Evolutionary conservation across 2,888 invertebrate genomes (phyloP), one percentile per base, ranked within the genome.

Genomic region (Caenorhabditis angaria): DNA sequence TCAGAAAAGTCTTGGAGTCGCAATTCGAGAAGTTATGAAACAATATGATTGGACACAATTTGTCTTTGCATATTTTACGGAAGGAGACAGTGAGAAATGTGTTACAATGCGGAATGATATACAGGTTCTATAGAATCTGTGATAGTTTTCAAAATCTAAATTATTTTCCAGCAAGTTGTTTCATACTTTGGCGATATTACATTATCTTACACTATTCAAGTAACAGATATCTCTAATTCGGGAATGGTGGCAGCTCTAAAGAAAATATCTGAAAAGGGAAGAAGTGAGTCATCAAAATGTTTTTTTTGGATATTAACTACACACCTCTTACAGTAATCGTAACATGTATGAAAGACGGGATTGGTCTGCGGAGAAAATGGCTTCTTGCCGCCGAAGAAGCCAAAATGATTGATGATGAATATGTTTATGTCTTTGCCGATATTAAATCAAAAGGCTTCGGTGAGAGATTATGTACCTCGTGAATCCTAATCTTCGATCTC

Each of bases 351-450:
- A 63, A 62, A 32, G 72, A 67, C 20, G 68, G 68, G 14, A 67
- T 67, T 35, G 72, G 66, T 0, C 58, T 64, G 8, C 56, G 67
- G 12, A 60, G 71, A 1, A 67, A 64, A 27, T 72, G 60, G 61
- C 47, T 79, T 53, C 20, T 79, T 6, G 70, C 79, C 6, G 74
- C 77, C 3, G 66, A 69, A 18, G 82, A 82, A 53, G 71, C 65
- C 8, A 64, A 65, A 18, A 69, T 68, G 64, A 70, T 78, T 35
- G 82, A 72, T 3, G 80, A 82, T 35, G 85, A 85, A 18, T 85
- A 80, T 62, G 82, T 83, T 2, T 82, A 79, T 65, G 63, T 83
- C 1, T 76, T 83, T 27, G 66, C 79, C 0, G 82, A 81, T 60
- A 77, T 75, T 35, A 76, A 75, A 60, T 74, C 70, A 6, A 70